Evolutionary conservation across 2,797 vertebrate genomes (phyloP).

Genomic region (Coranthus polyacanthus): DNA sequence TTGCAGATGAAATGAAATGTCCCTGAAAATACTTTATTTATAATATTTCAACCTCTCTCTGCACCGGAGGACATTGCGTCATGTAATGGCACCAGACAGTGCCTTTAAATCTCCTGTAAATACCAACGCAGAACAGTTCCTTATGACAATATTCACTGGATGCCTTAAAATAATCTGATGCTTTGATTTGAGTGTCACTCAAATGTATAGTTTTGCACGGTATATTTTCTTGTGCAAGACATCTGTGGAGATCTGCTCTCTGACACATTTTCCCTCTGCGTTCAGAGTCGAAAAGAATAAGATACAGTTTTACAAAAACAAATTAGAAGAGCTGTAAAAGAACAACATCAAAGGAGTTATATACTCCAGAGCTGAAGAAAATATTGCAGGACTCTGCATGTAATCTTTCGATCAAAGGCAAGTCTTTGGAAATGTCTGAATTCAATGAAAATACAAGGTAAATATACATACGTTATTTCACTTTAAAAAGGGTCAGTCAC

Average conservation of each 20-base stretch:
- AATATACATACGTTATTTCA: not conserved
- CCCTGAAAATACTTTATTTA: no score
- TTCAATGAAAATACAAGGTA: not conserved
- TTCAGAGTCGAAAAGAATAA: no score
- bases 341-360: not conserved
- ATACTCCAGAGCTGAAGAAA: not conserved
- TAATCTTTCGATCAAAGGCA: not conserved
- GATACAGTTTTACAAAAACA: not conserved
- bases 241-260: not conserved
- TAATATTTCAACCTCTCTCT: no score
- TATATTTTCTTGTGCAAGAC: not conserved
- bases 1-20: no score
- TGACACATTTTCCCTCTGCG: not conserved
- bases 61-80: no score
- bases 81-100: no score
- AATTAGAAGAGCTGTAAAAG: not conserved
- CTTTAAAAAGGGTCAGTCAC: no score
- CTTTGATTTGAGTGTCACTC: not conserved
- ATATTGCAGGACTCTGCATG: not conserved
- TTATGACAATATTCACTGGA: no score
- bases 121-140: not conserved
- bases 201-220: no score
- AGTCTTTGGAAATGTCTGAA: not conserved
- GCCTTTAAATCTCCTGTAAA: no score
- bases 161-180: no score